Percentiles rank a stretch among this genome's conserved stretches.
phyloP scores from a whole-genome alignment of 2,797 vertebrate species.

The Anas acuta region DNA sequence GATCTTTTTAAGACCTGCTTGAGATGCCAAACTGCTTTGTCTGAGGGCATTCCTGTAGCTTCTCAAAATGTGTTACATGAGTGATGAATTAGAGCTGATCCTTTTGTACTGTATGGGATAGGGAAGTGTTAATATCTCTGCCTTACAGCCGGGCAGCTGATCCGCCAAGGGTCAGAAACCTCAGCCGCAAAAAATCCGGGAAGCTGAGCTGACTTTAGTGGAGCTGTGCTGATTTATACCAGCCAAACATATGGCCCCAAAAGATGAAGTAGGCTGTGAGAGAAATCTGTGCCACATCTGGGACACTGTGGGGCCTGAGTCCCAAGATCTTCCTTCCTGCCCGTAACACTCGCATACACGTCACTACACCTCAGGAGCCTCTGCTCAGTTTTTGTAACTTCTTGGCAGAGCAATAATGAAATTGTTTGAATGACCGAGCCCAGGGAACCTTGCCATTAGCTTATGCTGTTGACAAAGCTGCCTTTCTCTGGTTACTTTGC shows the following conservation, averaged over 20 bases:
- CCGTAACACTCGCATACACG: background rate
- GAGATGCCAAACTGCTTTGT: background rate
- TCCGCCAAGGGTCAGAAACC: constrained; percentile 36
- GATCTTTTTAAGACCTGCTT: background rate
- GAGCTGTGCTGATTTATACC: constrained; percentile 54
- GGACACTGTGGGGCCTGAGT: constrained; percentile 26
- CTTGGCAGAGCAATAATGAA: constrained; percentile 53
- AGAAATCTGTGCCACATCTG: constrained; percentile 63
- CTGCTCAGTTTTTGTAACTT: background rate
- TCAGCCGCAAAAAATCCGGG: constrained; percentile 41
- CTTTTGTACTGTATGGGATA: background rate
- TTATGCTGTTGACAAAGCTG: background rate
- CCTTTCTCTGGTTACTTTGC: background rate
- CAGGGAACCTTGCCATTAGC: background rate
- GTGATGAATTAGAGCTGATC: background rate
- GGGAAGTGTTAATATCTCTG: constrained; percentile 50
- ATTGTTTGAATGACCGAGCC: constrained; percentile 24
- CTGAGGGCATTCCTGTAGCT: background rate
- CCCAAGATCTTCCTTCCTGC: constrained; percentile 56
- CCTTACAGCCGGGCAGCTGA: constrained; percentile 17
- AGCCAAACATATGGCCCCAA: constrained; percentile 50
- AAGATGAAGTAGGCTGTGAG: constrained; percentile 50
- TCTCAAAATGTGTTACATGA: background rate
- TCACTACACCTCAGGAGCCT: background rate
- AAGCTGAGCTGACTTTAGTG: constrained; percentile 50